A percentile compares a stretch with the other conserved stretches of the same genome.
Evolutionary conservation across 2,888 invertebrate genomes (phyloP).

Genomic region (Hipparchia sbordonii): DNA sequence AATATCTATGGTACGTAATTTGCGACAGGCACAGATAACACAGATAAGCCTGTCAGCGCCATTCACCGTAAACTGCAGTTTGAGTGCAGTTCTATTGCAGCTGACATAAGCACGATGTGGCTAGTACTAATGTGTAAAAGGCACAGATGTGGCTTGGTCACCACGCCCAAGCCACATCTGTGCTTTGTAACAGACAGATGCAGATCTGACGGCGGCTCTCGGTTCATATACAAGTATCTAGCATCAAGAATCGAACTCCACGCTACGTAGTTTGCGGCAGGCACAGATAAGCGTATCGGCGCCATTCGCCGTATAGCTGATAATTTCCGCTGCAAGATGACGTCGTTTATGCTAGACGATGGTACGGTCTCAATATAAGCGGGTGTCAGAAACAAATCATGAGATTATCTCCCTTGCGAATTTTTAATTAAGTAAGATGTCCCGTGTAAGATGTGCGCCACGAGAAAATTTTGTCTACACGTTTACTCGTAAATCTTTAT

Average conservation of each 20-base stretch:
- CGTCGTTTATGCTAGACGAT: slow-evolving; percentile 40
- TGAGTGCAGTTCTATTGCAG: too few species aligned
- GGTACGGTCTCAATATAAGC: slow-evolving; percentile 14
- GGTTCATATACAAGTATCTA: slow-evolving; percentile 17
- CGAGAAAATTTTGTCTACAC: too few species aligned
- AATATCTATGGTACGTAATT: slow-evolving; percentile 32
- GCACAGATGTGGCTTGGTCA: too few species aligned
- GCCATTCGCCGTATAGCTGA: slow-evolving; percentile 45
- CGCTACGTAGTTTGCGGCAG: slow-evolving; percentile 35
- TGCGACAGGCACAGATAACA: slow-evolving; percentile 42
- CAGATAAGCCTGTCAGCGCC: slow-evolving; percentile 45
- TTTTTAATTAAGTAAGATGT: too few species aligned
- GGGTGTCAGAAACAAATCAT: neutral
- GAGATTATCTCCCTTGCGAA: neutral
- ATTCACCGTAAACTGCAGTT: slow-evolving; percentile 35
- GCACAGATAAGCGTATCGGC: slow-evolving; percentile 44
- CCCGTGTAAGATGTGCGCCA: too few species aligned
- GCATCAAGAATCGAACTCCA: slow-evolving; percentile 38
- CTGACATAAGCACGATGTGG: too few species aligned
- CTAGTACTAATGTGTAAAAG: too few species aligned
- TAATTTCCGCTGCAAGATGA: slow-evolving; percentile 48
- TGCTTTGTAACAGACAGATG: neutral
- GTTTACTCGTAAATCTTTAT: too few species aligned
- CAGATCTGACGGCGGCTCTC: neutral
- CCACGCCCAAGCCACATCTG: neutral